Evolutionary conservation across 1,140 invertebrate species (phyloP).

Genomic region (Heliconius eleuchia): DNA sequence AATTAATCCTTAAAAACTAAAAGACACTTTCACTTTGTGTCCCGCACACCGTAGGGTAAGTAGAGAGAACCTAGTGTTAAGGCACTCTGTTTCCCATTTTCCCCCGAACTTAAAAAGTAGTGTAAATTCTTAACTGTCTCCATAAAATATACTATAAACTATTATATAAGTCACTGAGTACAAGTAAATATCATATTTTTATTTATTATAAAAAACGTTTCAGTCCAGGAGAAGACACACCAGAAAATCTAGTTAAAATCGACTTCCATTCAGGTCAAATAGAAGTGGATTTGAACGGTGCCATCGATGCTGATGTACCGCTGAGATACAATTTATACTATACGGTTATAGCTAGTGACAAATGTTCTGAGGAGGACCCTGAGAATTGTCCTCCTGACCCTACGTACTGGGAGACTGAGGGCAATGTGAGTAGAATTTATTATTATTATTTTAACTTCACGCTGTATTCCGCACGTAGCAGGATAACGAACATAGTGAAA

Average conservation of each 20-base stretch:
- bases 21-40: too few species aligned
- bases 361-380: slow-evolving; percentile 51
- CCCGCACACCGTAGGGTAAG: too few species aligned
- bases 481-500: too few species aligned
- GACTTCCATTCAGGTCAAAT: slow-evolving; percentile 72
- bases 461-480: too few species aligned
- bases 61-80: too few species aligned
- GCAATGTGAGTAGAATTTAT: slow-evolving; percentile 55
- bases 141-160: not conserved
- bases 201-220: slow-evolving; percentile 6
- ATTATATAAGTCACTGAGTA: too few species aligned
- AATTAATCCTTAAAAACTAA: too few species aligned
- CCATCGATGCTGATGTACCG: slow-evolving; percentile 78
- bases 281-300: slow-evolving; percentile 56
- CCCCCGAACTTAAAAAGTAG: too few species aligned
- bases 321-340: slow-evolving; percentile 71
- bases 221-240: slow-evolving; percentile 66
- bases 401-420: slow-evolving; percentile 54
- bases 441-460: too few species aligned
- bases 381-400: slow-evolving; percentile 58
- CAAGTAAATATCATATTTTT: too few species aligned
- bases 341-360: slow-evolving; percentile 74
- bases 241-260: slow-evolving; percentile 68
- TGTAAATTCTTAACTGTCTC: not conserved
- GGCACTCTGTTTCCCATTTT: too few species aligned